A percentile compares a stretch with the other conserved stretches of the same genome.
phyloP scores from a whole-genome alignment of 2,797 vertebrate genomes.

The Anabas testudineus region DNA sequence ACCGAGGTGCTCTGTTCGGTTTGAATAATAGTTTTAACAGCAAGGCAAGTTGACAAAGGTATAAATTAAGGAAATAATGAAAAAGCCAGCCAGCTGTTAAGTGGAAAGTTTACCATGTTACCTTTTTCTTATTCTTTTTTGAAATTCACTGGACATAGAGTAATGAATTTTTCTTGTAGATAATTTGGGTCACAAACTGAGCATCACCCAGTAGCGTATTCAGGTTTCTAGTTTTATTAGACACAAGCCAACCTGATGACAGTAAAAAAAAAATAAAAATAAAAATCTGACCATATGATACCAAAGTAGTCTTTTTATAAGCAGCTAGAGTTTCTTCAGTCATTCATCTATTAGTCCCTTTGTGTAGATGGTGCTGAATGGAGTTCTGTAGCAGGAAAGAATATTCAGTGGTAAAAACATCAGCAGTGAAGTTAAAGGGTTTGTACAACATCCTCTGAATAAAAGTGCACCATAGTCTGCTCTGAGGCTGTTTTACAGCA shows the following conservation, averaged over 20 bases:
- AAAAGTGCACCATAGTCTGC: background rate
- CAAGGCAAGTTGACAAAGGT: constrained; percentile 21
- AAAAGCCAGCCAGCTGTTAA: constrained; percentile 24
- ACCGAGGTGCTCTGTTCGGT: constrained; percentile 8
- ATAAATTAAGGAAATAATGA: constrained; percentile 31
- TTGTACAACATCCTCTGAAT: background rate
- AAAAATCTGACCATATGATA: background rate
- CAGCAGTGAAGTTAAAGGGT: background rate
- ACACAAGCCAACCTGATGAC: background rate
- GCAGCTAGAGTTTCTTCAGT: background rate
- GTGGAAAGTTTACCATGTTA: background rate
- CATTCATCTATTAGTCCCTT: background rate
- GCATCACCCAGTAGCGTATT: background rate
- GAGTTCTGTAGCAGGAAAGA: background rate
- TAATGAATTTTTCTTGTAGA: constrained; percentile 1
- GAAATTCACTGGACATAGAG: background rate
- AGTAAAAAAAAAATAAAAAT: no score
- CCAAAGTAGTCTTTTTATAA: background rate
- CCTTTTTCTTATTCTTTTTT: background rate
- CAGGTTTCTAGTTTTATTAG: background rate
- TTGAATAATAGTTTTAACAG: constrained; percentile 32
- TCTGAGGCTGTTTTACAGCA: constrained; percentile 7
- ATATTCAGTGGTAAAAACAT: background rate
- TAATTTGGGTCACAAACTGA: constrained; percentile 4
- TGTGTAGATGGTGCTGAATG: background rate